Conservation (phyloP, 2,888 invertebrate genomes). For the Trachelus stipa region DNA sequence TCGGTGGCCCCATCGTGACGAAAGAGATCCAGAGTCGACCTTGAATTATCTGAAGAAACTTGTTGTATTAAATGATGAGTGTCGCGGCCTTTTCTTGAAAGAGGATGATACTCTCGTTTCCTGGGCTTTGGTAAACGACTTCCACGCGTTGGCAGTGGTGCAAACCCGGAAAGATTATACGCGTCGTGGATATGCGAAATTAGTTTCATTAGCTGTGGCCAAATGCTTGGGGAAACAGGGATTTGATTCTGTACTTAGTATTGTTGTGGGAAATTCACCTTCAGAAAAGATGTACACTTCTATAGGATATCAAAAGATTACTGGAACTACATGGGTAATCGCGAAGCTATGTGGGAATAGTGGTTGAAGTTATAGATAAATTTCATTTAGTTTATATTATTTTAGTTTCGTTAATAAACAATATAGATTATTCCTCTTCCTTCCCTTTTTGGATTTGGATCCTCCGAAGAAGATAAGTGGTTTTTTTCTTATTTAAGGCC, state of each 20-base stretch:
- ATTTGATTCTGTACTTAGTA: slow-evolving; percentile 49
- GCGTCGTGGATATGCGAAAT: slow-evolving; percentile 60
- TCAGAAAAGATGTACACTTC: slow-evolving; percentile 55
- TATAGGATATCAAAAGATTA: too few species aligned
- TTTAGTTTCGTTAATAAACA: too few species aligned
- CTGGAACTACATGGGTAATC: too few species aligned
- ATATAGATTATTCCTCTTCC: too few species aligned
- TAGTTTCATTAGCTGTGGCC: slow-evolving; percentile 54
- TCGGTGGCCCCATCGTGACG: slow-evolving; percentile 57
- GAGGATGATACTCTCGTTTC: slow-evolving; percentile 54
- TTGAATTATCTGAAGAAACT: slow-evolving; percentile 44
- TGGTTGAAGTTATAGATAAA: too few species aligned
- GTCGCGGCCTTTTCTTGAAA: slow-evolving; percentile 59
- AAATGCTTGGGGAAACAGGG: slow-evolving; percentile 57
- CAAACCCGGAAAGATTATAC: slow-evolving; percentile 58
- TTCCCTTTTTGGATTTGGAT: too few species aligned
- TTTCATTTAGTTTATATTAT: too few species aligned
- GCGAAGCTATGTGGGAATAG: too few species aligned
- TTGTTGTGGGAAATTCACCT: slow-evolving; percentile 52
- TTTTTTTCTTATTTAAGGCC: too few species aligned
- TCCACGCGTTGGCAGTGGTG: slow-evolving; percentile 56
- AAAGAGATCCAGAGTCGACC: slow-evolving; percentile 43
- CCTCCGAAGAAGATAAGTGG: too few species aligned
- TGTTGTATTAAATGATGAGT: slow-evolving; percentile 57
- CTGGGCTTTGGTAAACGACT: slow-evolving; percentile 59